These are phyloP conservation scores for Chlorocebus sabaeus DNA, from an alignment of 2,113 vertebrate species.

Conservation along the genomic window DNA sequence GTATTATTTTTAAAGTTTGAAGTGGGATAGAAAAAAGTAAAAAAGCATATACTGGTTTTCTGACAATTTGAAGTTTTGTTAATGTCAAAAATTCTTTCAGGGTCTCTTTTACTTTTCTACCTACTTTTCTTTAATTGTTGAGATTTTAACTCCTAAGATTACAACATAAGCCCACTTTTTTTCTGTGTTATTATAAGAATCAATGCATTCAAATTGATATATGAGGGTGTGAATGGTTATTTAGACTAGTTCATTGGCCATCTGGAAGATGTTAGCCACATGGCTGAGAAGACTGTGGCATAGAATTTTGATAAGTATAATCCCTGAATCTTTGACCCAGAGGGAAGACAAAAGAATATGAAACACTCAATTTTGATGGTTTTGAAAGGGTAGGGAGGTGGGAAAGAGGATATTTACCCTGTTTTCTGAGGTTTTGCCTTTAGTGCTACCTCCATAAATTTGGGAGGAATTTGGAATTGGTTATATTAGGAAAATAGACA, in stretches of 20 bases:
- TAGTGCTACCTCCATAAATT: neutral
- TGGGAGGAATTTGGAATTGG: neutral
- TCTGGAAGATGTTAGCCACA: neutral
- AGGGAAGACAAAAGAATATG: neutral
- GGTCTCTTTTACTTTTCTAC: neutral
- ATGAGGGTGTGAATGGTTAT: neutral
- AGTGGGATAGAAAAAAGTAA: neutral
- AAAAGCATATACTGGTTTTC: neutral
- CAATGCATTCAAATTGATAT: neutral
- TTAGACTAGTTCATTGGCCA: neutral
- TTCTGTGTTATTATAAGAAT: neutral
- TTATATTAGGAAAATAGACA: neutral
- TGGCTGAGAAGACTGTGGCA: neutral
- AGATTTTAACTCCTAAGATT: neutral
- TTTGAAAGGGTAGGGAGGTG: neutral
- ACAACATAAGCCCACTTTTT: neutral
- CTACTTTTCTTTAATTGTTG: neutral
- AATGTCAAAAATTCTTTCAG: neutral
- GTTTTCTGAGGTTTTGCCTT: neutral
- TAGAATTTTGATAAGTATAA: neutral
- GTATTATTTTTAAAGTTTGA: neutral
- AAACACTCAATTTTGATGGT: neutral
- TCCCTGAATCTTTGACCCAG: neutral
- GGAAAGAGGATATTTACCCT: neutral
- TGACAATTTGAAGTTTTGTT: neutral